Percentiles rank a stretch among this genome's conserved stretches.
phyloP scores from a whole-genome alignment of 2,888 invertebrate genomes.

The Tolmerus cingulatus region DNA sequence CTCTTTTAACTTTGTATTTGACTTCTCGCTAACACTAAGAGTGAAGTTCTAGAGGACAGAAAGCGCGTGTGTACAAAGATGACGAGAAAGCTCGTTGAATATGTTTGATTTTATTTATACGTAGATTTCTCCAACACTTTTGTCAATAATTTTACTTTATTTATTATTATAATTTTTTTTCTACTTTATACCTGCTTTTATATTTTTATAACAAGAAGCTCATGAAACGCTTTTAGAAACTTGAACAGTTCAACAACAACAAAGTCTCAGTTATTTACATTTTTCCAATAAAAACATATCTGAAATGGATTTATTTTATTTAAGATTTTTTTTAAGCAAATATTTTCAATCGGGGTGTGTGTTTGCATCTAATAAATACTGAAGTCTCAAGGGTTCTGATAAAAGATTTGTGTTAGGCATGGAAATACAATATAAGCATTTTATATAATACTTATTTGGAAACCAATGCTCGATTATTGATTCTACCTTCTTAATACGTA shows the following conservation, averaged over 20 bases:
- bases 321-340: neutral
- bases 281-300: slow-evolving; percentile 28
- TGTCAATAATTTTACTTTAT: neutral
- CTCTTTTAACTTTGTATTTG: neutral
- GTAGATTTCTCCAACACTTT: neutral
- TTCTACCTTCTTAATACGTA: too few relatives aligned
- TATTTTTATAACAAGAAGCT: slow-evolving; percentile 28
- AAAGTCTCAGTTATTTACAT: neutral
- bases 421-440: too few relatives aligned
- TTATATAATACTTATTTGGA: too few relatives aligned
- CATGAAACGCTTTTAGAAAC: slow-evolving; percentile 36
- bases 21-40: neutral
- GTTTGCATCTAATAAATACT: neutral
- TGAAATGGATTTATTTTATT: neutral
- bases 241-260: slow-evolving; percentile 38
- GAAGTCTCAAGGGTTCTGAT: neutral
- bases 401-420: neutral
- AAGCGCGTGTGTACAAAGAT: slow-evolving; percentile 33
- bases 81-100: slow-evolving; percentile 35
- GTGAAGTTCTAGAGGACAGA: neutral
- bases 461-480: too few relatives aligned
- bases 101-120: neutral
- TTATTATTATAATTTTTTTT: neutral
- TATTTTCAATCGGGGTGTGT: neutral
- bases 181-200: neutral